Evolutionary conservation across 2,888 invertebrate genomes (phyloP).

Genomic region (Mellilla xanthometata): DNA sequence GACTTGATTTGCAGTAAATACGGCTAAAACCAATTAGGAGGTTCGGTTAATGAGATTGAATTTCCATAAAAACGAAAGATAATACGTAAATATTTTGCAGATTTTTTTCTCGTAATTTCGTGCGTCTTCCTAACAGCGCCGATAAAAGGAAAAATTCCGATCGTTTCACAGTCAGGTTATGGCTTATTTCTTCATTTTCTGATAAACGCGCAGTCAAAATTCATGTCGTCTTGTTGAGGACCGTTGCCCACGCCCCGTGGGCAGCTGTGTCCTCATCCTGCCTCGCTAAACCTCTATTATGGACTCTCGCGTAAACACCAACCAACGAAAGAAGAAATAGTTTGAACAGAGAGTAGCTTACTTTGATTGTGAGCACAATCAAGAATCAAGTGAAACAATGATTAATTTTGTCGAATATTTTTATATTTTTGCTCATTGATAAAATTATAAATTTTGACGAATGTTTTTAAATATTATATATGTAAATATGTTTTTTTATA

Average conservation of each 20-base stretch:
- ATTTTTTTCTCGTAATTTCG: too few species aligned
- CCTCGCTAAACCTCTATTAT: conserved; percentile 61
- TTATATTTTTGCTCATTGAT: too few species aligned
- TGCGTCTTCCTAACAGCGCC: background rate
- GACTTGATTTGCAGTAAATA: conserved; percentile 9
- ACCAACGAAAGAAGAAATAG: conserved; percentile 21
- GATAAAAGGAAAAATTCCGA: background rate
- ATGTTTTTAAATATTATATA: too few species aligned
- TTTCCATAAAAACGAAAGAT: conserved; percentile 12
- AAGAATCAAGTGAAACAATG: too few species aligned
- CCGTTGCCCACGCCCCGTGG: conserved; percentile 62
- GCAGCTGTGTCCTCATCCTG: conserved; percentile 61
- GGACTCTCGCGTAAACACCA: conserved; percentile 52
- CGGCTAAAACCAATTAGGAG: conserved; percentile 2
- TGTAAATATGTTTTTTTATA: too few species aligned
- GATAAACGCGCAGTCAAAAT: conserved; percentile 59
- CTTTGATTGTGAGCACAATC: too few species aligned
- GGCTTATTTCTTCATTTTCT: conserved; percentile 26
- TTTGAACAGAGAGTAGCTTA: too few species aligned
- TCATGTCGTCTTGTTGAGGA: conserved; percentile 48
- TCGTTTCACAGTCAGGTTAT: conserved; percentile 15
- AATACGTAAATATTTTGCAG: background rate
- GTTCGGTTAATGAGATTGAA: conserved; percentile 13
- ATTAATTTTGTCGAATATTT: too few species aligned
- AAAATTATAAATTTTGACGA: too few species aligned